These are phyloP conservation scores for Cataglyphis livida DNA, from an alignment of 2,888 invertebrate species.

Conservation along the genomic window DNA sequence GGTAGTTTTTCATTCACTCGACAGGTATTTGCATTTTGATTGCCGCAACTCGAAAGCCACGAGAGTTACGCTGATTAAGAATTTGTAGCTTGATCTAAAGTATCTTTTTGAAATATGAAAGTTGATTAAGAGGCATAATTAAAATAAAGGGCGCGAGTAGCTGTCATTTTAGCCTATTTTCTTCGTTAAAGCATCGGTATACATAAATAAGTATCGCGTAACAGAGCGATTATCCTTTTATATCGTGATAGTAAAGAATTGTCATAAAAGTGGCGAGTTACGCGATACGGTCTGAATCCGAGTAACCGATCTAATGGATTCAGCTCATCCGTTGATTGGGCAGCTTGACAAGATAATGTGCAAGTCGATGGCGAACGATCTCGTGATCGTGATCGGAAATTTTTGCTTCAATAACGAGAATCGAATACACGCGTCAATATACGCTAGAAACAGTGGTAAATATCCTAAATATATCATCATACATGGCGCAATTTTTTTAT, in stretches of 20 bases:
- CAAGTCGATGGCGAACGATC: conserved; percentile 10
- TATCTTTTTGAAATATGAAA: conserved; percentile 42
- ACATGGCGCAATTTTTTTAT: not conserved
- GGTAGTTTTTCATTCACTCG: conserved; percentile 41
- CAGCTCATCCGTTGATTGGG: conserved; percentile 38
- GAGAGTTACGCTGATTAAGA: conserved; percentile 46
- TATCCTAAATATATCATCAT: conserved; percentile 9
- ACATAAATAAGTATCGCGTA: conserved; percentile 43
- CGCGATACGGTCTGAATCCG: conserved; percentile 24
- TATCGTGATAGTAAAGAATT: conserved; percentile 11
- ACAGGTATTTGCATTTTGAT: conserved; percentile 44
- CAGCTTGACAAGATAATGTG: conserved; percentile 36
- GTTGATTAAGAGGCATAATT: conserved; percentile 47
- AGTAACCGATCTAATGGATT: conserved; percentile 19
- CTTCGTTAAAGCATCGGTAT: conserved; percentile 37
- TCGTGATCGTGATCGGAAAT: conserved; percentile 43
- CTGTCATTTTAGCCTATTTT: conserved; percentile 25
- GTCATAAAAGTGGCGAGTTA: conserved; percentile 39
- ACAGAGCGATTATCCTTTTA: conserved; percentile 15
- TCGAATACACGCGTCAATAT: not conserved
- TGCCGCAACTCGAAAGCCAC: conserved; percentile 33
- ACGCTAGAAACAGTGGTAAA: not conserved
- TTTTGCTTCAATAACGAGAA: conserved; percentile 41
- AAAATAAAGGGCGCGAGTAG: conserved; percentile 33
- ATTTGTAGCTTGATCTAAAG: conserved; percentile 44